Base-by-base conservation (phyloP, 2,113 vertebrate genomes). In the Chaetodon auriga region DNA sequence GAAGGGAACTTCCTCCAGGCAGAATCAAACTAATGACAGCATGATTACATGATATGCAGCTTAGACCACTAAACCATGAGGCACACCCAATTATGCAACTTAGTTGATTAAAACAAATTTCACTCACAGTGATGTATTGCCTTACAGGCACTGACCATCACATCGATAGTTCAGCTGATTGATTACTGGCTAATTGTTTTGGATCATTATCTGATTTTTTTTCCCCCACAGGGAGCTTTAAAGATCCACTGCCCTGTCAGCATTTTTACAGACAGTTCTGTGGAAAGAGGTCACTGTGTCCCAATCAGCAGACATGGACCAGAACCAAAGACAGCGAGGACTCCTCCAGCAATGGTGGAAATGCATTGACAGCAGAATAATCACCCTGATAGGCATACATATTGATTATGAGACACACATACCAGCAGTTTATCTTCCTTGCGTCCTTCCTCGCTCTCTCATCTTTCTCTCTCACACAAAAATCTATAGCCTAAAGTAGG, bases 161-260 rank as follows among this genome's bases (percentile, higher is more conserved):
- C 64, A 81, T 79, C 74, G 55, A 90, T 74, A 21, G 30, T 61
- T 81, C 14, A 13, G 35, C 15, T 54, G 58, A 93, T 85, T 80
- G 73, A 91, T 87, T 80, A 21, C 63, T 73, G 13, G 41, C 30
- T 73, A 75, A 90, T 69, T 87, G 54, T 13, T 84, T 85, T 71
- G 6, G 73, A 69, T 87, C 79, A 83, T 89, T 91, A 88, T 83
- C 76, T 73, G 81, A 78, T 75, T 72, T 57, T n/a, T 21, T 25
- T 16, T 0, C 14, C 62, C 43, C 58, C 10, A 1, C 8, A 25
- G 81, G 64, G 58, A 66, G 43, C 30, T 83, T 77, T 63, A 74
- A 55, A 45, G 51, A 62, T 45, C 21, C 43, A 45, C 2, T 51
- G 79, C 71, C 41, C 1, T 19, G 70, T 90, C 81, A 82, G 81